phyloP scores from a whole-genome alignment of 2,888 invertebrate genomes.

The Mactromeris polynyma region DNA sequence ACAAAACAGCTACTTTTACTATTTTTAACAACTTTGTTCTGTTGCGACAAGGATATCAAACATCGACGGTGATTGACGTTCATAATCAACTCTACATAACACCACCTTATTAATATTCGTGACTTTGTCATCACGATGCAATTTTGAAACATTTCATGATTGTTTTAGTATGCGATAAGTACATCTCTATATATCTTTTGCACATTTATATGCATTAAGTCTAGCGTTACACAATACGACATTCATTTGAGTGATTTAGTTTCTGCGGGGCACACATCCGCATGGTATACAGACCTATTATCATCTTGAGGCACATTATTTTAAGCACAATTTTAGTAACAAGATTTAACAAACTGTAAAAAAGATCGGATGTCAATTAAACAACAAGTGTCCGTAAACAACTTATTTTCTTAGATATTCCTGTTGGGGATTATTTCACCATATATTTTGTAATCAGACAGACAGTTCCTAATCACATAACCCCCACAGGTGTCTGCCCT shows the following conservation, averaged over 20 bases:
- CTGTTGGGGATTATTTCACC: no score
- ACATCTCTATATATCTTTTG: not conserved
- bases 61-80: not conserved
- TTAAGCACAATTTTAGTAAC: not conserved
- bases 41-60: not conserved
- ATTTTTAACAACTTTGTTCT: no score
- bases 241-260: not conserved
- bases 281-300: not conserved
- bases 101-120: not conserved
- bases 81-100: not conserved
- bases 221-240: not conserved
- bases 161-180: not conserved
- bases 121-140: not conserved
- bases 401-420: not conserved
- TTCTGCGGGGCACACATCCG: not conserved
- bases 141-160: not conserved
- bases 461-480: no score
- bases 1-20: no score
- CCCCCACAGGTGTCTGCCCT: no score
- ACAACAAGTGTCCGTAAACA: not conserved
- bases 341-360: not conserved
- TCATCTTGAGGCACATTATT: not conserved
- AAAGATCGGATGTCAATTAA: not conserved
- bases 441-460: no score
- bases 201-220: not conserved